Evolutionary conservation across 2,113 vertebrate species (phyloP), one percentile per base, ranked within the genome.

Genomic region (Micronycteris hirsuta): DNA sequence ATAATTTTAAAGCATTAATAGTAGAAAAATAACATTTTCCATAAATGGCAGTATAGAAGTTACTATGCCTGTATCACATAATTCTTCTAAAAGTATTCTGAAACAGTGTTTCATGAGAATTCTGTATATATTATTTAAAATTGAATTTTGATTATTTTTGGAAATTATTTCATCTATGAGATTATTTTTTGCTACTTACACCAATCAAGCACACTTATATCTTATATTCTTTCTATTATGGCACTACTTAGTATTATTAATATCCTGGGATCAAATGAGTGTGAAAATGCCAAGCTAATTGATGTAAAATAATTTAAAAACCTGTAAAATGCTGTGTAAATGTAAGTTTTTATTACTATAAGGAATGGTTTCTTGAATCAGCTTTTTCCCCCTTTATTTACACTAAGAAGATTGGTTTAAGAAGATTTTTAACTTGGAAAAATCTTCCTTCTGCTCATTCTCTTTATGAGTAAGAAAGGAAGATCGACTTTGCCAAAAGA

Each of bases 381-480:
- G 78, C 12, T 68, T 84, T 92, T 71, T 17, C 17, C 1, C 2
- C 36, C 14, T 41, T 84, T 86, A 56, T 89, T 96, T 95, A 89
- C 54, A 61, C 38, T 86, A 68, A 78, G 20, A 91, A 33, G 33
- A 71, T 87, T 71, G 45, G 10, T 82, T 94, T 89, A 91, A 20
- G 68, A 91, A 93, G 26, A 71, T 81, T 96, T 94, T 89, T 94
- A 89, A 86, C 38, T 71, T 56, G 36, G 26, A 82, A 83, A 94
- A 83, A 58, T 20, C 38, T 86, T 89, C 78, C 88, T 96, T 86
- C 41, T 61, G 43, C n/a, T 88, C 36, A 45, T 95, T 71, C 74
- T 86, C 22, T 49, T 90, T 93, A 17, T 87, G 78, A 84, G 41
- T 80, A 76, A 89, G 16, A 86, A 71, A 87, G 49, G 65, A 71